Evolutionary conservation across 2,797 vertebrate genomes (phyloP).

Genomic region (Arnoldichthys spilopterus): DNA sequence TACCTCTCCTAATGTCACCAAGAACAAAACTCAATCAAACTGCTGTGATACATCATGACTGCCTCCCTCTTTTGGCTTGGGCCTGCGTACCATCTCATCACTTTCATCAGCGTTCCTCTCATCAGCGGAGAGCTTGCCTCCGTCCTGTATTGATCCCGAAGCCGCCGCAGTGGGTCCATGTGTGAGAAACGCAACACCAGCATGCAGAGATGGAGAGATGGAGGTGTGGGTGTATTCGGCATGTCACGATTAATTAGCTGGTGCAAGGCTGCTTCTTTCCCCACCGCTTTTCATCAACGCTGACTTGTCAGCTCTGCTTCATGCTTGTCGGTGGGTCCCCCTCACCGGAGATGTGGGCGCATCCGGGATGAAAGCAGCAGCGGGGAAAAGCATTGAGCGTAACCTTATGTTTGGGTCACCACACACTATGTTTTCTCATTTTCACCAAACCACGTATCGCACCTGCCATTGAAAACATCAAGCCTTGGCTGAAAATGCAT

Average conservation of each 20-base stretch:
- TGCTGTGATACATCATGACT: constrained; percentile 7
- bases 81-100: not conserved
- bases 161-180: not conserved
- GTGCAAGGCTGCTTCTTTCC: constrained; percentile 14
- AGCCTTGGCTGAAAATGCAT: not conserved
- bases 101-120: constrained; percentile 21
- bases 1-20: constrained; percentile 14
- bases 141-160: constrained; percentile 20
- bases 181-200: constrained; percentile 7
- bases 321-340: constrained; percentile 7
- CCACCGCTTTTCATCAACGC: constrained; percentile 37
- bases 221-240: constrained; percentile 26
- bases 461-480: not conserved
- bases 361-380: constrained; percentile 8
- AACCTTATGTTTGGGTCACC: constrained; percentile 11
- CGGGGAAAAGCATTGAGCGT: not conserved
- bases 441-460: constrained; percentile 8
- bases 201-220: constrained; percentile 7
- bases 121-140: constrained; percentile 19
- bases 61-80: not conserved
- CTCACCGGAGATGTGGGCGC: not conserved
- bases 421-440: constrained; percentile 25
- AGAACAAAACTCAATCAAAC: constrained; percentile 24
- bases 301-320: constrained; percentile 18
- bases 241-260: constrained; percentile 40